Percentiles rank a stretch among this genome's conserved stretches.
These are phyloP conservation scores for Apostichopus leukothele DNA, from an alignment of 53 echinoderm and acorn worm species.

Conservation along the genomic window DNA sequence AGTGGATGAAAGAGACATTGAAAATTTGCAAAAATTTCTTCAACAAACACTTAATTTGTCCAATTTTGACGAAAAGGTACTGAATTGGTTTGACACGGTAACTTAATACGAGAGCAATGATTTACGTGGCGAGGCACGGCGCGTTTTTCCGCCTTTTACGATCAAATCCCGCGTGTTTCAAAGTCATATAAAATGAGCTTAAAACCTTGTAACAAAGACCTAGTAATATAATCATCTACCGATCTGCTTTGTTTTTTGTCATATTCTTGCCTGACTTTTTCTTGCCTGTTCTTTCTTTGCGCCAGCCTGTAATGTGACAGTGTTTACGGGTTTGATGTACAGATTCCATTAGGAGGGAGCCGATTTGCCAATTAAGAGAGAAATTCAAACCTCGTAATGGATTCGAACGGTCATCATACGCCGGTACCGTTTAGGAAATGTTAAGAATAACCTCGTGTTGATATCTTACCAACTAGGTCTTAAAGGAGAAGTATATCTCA, in stretches of 20 bases:
- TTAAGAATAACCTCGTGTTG: constrained; percentile 48
- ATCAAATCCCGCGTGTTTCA: constrained; percentile 50
- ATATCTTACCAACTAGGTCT: constrained; percentile 47
- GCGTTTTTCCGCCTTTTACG: constrained; percentile 51
- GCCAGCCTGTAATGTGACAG: constrained; percentile 44
- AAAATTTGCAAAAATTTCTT: constrained; percentile 54
- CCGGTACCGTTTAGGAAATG: constrained; percentile 47
- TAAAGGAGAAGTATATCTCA: constrained; percentile 37
- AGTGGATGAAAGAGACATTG: constrained; percentile 43
- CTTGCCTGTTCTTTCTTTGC: constrained; percentile 34
- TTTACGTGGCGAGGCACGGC: constrained; percentile 52
- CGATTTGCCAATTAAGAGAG: constrained; percentile 50
- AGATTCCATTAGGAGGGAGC: constrained; percentile 49
- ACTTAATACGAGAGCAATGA: constrained; percentile 45
- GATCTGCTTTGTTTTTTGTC: constrained; percentile 24
- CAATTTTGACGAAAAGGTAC: constrained; percentile 53
- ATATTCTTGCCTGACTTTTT: constrained; percentile 1
- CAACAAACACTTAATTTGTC: constrained; percentile 55
- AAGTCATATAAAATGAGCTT: constrained; percentile 50
- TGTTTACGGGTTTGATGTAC: constrained; percentile 50
- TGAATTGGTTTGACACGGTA: constrained; percentile 48
- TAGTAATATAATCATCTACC: constrained; percentile 39
- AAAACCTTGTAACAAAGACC: constrained; percentile 48
- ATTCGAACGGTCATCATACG: constrained; percentile 48
- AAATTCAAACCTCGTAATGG: constrained; percentile 50